Evolutionary conservation across 2,797 vertebrate genomes (phyloP).

Genomic region (Rhincodon typus): DNA sequence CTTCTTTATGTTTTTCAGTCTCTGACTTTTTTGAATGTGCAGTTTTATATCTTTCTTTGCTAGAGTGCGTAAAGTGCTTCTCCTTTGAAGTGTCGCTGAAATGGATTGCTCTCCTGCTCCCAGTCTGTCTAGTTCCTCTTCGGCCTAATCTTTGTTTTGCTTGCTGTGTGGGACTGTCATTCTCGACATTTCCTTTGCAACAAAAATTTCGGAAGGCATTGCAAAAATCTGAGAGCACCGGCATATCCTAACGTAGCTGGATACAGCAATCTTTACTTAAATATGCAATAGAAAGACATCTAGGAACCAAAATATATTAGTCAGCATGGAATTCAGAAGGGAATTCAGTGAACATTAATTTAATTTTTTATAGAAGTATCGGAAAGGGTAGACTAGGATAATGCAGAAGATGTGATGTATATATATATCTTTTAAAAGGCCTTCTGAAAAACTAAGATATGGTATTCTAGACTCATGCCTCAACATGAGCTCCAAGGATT

Average conservation of each 20-base stretch:
- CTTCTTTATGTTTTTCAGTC: neutral
- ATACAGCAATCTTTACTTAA: conserved; percentile 10
- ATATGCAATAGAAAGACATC: neutral
- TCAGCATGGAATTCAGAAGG: neutral
- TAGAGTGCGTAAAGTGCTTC: neutral
- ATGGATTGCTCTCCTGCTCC: neutral
- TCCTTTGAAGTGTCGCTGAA: neutral
- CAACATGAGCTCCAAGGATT: neutral
- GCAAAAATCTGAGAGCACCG: conserved; percentile 7
- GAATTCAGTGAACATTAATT: neutral
- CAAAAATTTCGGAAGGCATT: conserved; percentile 8
- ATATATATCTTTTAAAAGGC: neutral
- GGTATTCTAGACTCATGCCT: neutral
- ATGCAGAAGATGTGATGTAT: neutral
- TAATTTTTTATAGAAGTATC: neutral
- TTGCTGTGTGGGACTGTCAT: neutral
- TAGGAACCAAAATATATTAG: conserved; percentile 18
- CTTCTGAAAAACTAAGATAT: neutral
- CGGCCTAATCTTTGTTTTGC: neutral
- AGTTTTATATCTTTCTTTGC: neutral
- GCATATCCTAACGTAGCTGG: neutral
- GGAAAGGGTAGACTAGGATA: neutral
- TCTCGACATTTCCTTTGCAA: neutral
- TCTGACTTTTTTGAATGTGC: neutral
- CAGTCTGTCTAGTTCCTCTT: neutral